These are phyloP conservation scores for Acheta domesticus DNA, from an alignment of 2,888 invertebrate genomes.

Conservation along the genomic window DNA sequence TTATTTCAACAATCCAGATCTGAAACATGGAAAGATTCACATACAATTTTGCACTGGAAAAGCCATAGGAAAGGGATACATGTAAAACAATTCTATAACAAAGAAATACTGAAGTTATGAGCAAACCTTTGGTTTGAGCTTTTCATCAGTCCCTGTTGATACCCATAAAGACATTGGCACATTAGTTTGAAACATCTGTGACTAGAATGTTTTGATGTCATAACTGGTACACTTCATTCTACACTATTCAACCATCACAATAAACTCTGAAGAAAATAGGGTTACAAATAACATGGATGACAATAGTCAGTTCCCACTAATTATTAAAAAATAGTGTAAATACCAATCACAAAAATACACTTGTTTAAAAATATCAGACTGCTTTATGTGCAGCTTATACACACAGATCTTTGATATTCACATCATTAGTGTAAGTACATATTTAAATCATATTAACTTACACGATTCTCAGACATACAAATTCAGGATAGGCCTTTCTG, in stretches of 20 bases:
- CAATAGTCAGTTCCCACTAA: background rate
- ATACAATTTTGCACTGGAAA: background rate
- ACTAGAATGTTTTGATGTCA: conserved; percentile 5
- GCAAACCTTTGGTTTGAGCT: background rate
- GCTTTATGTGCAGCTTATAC: background rate
- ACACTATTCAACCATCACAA: background rate
- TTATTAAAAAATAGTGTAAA: conserved; percentile 6
- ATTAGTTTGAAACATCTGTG: background rate
- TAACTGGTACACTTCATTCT: background rate
- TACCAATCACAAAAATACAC: background rate
- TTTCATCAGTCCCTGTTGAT: background rate
- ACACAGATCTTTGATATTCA: background rate
- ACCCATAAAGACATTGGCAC: conserved; percentile 11
- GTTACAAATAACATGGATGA: background rate
- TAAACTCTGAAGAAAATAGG: conserved; percentile 11
- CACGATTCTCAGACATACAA: background rate
- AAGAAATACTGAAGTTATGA: conserved; percentile 10
- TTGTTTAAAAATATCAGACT: conserved; percentile 5
- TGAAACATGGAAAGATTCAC: background rate
- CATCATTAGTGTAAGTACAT: conserved; percentile 1
- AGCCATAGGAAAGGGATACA: background rate
- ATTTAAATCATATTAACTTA: background rate
- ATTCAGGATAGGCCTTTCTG: background rate
- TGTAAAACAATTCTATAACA: background rate
- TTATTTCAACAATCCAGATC: conserved; percentile 4